Conservation (phyloP, 1,140 invertebrate genomes). For the Capitella teleta region DNA sequence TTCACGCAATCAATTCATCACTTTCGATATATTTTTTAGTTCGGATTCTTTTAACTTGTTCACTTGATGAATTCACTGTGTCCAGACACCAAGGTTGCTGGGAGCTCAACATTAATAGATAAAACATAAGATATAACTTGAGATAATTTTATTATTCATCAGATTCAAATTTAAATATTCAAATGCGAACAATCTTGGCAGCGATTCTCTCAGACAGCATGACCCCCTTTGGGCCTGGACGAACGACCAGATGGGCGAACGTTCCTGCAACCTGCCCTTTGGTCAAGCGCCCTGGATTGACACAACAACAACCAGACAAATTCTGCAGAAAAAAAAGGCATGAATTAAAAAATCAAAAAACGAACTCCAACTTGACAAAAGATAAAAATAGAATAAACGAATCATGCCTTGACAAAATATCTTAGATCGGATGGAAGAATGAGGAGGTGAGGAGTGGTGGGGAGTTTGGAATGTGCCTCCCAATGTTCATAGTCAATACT, state of each 20-base stretch:
- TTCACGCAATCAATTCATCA: no score
- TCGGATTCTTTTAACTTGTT: no score
- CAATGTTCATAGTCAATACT: constrained; percentile 59
- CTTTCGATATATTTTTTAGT: no score
- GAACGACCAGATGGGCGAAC: constrained; percentile 44
- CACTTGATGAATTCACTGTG: no score
- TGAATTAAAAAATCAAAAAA: neutral
- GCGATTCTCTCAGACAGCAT: neutral
- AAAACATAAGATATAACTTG: no score
- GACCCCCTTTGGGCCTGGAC: constrained; percentile 3
- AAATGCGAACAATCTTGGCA: neutral
- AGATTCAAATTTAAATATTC: neutral
- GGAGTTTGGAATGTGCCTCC: constrained; percentile 38
- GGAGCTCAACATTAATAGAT: no score
- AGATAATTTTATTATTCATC: neutral
- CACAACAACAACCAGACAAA: constrained; percentile 60
- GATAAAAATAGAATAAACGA: neutral
- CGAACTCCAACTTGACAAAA: neutral
- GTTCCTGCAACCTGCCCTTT: constrained; percentile 53
- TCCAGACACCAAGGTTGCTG: no score
- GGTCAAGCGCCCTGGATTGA: constrained; percentile 71
- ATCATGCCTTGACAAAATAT: constrained; percentile 63
- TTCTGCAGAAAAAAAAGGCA: constrained; percentile 46
- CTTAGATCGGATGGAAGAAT: constrained; percentile 72
- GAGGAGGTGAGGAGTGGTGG: constrained; percentile 65